A percentile compares a stretch with the other conserved stretches of the same genome.
Evolutionary conservation across 1,140 invertebrate species (phyloP).

Genomic region (Drosophila hydei): DNA sequence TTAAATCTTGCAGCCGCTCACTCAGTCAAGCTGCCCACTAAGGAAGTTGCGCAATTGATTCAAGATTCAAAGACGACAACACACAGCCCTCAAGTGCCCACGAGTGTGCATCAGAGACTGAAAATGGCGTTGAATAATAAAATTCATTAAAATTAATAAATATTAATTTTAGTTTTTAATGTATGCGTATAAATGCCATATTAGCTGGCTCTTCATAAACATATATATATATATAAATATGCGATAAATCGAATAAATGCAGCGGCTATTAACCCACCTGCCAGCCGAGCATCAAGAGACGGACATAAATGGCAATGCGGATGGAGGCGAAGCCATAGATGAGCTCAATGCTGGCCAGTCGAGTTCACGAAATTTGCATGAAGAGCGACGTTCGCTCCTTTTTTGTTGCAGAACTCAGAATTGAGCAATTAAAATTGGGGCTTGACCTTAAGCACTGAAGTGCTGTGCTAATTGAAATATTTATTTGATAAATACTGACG

Average conservation of each 20-base stretch:
- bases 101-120: conserved; percentile 45
- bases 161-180: conserved; percentile 57
- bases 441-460: conserved; percentile 20
- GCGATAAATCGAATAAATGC: conserved; percentile 36
- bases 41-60: conserved; percentile 18
- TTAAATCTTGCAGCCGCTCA: background rate
- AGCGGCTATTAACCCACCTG: conserved; percentile 70
- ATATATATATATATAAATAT: conserved; percentile 10
- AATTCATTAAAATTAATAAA: conserved; percentile 63
- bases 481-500: conserved; percentile 1
- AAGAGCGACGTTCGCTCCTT: conserved; percentile 58
- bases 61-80: background rate
- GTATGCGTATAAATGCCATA: conserved; percentile 57
- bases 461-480: conserved; percentile 2
- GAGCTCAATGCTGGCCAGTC: conserved; percentile 33
- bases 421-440: conserved; percentile 55
- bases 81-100: conserved; percentile 6
- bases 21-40: conserved; percentile 23
- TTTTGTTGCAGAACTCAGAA: conserved; percentile 47
- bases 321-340: conserved; percentile 16
- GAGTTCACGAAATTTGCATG: conserved; percentile 50
- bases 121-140: conserved; percentile 60
- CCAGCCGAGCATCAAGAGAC: conserved; percentile 34
- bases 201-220: conserved; percentile 48
- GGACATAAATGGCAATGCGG: conserved; percentile 52